Evolutionary conservation across 2,888 invertebrate species (phyloP).

Genomic region (Antheraea assamensis): DNA sequence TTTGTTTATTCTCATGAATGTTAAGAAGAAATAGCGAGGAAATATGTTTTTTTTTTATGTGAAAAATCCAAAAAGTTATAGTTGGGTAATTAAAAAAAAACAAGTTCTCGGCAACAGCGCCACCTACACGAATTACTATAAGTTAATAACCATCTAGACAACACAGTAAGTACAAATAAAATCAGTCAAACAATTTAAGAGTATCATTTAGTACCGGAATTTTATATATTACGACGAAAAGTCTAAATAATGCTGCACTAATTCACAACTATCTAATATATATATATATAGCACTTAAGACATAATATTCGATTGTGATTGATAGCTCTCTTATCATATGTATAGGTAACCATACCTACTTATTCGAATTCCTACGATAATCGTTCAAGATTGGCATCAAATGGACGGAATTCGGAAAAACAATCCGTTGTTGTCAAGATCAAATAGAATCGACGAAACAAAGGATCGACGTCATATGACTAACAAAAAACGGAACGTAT

Average conservation of each 20-base stretch:
- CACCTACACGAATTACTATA: too few species aligned
- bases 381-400: neutral
- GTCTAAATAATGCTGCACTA: neutral
- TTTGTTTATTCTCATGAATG: too few species aligned
- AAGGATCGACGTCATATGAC: neutral
- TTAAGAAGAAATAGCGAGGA: too few species aligned
- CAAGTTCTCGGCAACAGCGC: too few species aligned
- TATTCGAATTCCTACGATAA: constrained; percentile 1
- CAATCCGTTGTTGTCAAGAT: neutral
- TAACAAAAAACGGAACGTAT: constrained; percentile 1
- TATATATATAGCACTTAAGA: neutral
- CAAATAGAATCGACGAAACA: neutral
- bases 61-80: too few species aligned
- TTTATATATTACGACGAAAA: neutral
- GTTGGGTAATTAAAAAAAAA: too few species aligned
- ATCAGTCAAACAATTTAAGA: too few species aligned
- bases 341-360: neutral
- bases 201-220: too few species aligned
- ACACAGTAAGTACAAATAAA: too few species aligned
- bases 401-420: constrained; percentile 5
- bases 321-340: constrained; percentile 5
- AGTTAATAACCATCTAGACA: too few species aligned
- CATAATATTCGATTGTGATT: constrained; percentile 10
- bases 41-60: too few species aligned
- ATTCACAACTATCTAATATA: constrained; percentile 1